Evolutionary conservation across 2,888 invertebrate genomes (phyloP).

Genomic region (Suillia variegata): DNA sequence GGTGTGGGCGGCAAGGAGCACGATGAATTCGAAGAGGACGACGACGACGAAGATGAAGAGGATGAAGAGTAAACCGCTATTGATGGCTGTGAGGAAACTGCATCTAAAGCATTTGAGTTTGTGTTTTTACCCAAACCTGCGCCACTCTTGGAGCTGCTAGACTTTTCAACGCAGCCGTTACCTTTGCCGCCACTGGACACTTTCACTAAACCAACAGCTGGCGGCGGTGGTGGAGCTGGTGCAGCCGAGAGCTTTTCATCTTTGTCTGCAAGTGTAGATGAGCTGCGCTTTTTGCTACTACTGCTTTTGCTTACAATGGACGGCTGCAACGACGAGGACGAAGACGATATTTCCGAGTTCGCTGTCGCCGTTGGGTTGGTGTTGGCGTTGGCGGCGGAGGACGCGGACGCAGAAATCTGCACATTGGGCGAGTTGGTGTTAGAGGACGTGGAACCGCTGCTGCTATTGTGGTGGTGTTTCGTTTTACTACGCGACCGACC

Average conservation of each 20-base stretch:
- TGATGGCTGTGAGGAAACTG: slow-evolving; percentile 9
- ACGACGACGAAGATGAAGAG: slow-evolving; percentile 53
- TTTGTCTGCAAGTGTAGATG: neutral
- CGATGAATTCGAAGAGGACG: slow-evolving; percentile 54
- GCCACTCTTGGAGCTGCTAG: neutral
- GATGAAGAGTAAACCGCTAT: slow-evolving; percentile 49
- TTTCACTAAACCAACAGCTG: neutral
- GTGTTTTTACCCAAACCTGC: too few relatives aligned
- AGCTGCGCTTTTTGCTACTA: neutral
- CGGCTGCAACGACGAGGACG: slow-evolving; percentile 27
- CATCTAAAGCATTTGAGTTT: too few relatives aligned
- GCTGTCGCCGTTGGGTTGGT: too few relatives aligned
- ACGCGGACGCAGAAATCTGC: slow-evolving; percentile 29
- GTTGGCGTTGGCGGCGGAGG: slow-evolving; percentile 23
- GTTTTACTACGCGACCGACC: slow-evolving; percentile 50
- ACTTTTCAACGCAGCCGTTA: neutral
- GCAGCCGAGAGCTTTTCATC: slow-evolving; percentile 22
- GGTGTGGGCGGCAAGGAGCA: slow-evolving; percentile 53
- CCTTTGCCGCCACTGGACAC: neutral
- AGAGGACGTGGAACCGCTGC: slow-evolving; percentile 29
- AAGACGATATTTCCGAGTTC: slow-evolving; percentile 28
- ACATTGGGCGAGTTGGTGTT: slow-evolving; percentile 16
- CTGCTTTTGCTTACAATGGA: neutral
- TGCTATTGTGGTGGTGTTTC: slow-evolving; percentile 34
- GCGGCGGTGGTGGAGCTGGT: slow-evolving; percentile 15